phyloP scores from a whole-genome alignment of 2,113 vertebrate genomes.

The Gorsachius goisagi region DNA sequence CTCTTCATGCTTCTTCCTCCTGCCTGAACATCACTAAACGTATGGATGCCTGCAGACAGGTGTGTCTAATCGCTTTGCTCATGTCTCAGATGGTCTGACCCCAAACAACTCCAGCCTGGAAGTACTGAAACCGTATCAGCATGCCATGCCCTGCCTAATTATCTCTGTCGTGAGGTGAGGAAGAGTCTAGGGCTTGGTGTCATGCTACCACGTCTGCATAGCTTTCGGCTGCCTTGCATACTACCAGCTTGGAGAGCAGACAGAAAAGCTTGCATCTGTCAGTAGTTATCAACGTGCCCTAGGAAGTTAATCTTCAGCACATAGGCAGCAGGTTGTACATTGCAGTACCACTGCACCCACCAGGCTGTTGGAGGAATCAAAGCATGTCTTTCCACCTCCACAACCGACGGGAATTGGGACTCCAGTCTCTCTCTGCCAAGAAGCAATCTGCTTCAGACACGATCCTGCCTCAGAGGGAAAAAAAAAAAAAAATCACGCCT shows the following conservation, averaged over 20 bases:
- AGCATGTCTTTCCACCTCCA: neutral
- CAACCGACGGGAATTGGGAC: neutral
- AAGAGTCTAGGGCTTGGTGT: neutral
- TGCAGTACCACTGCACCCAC: neutral
- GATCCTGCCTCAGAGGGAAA: neutral
- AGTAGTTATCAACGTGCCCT: neutral
- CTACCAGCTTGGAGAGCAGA: neutral
- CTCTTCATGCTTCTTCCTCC: neutral
- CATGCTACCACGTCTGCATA: neutral
- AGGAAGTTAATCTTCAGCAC: neutral
- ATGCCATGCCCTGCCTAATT: neutral
- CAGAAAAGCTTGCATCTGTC: constrained; percentile 20
- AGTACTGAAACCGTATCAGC: neutral
- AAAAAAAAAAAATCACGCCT: neutral
- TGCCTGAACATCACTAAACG: neutral
- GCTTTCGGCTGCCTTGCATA: constrained; percentile 20
- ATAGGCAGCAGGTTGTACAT: neutral
- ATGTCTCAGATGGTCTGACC: neutral
- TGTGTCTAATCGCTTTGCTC: neutral
- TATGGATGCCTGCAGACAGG: neutral
- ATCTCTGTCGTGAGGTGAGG: neutral
- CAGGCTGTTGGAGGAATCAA: neutral
- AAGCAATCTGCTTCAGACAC: neutral
- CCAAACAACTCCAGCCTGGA: neutral
- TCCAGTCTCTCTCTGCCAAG: neutral